These are phyloP conservation scores for Caenorhabditis imperialis DNA, from an alignment of 2,888 invertebrate species.

Conservation along the genomic window DNA sequence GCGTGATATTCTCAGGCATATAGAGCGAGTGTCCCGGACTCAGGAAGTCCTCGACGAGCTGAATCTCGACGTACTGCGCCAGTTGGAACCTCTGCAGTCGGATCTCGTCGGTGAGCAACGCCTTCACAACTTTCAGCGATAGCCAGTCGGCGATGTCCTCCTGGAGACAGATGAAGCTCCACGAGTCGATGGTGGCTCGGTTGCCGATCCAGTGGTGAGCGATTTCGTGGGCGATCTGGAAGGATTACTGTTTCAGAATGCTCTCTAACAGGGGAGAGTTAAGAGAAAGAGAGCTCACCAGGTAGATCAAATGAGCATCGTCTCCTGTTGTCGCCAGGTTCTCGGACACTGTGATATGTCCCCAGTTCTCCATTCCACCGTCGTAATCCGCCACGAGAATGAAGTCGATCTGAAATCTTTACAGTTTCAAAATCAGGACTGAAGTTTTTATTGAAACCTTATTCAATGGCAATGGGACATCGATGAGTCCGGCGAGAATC, in stretches of 20 bases:
- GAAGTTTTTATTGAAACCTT: conserved; percentile 42
- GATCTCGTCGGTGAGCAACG: conserved; percentile 54
- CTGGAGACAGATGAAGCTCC: conserved; percentile 67
- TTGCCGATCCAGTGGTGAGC: conserved; percentile 71
- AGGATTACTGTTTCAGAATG: not conserved
- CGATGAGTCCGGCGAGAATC: conserved; percentile 58
- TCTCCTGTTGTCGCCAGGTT: conserved; percentile 54
- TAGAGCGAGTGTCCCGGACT: conserved; percentile 66
- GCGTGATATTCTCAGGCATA: conserved; percentile 59
- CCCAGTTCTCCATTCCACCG: conserved; percentile 72
- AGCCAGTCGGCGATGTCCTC: conserved; percentile 67
- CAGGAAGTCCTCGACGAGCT: conserved; percentile 73
- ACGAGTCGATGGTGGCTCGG: conserved; percentile 59
- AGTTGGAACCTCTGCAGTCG: conserved; percentile 60
- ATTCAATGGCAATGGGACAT: conserved; percentile 64
- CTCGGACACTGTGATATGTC: conserved; percentile 62
- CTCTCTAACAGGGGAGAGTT: not conserved
- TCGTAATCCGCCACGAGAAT: conserved; percentile 63
- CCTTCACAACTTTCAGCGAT: conserved; percentile 60
- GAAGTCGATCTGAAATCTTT: conserved; percentile 60
- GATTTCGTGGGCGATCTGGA: conserved; percentile 63
- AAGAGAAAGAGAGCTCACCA: conserved; percentile 24
- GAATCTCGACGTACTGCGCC: conserved; percentile 73
- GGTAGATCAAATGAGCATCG: conserved; percentile 64
- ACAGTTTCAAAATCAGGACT: not conserved